Evolutionary conservation across 2,113 vertebrate species (phyloP), one percentile per base, ranked within the genome.

Genomic region (Cyanoliseus patagonus): DNA sequence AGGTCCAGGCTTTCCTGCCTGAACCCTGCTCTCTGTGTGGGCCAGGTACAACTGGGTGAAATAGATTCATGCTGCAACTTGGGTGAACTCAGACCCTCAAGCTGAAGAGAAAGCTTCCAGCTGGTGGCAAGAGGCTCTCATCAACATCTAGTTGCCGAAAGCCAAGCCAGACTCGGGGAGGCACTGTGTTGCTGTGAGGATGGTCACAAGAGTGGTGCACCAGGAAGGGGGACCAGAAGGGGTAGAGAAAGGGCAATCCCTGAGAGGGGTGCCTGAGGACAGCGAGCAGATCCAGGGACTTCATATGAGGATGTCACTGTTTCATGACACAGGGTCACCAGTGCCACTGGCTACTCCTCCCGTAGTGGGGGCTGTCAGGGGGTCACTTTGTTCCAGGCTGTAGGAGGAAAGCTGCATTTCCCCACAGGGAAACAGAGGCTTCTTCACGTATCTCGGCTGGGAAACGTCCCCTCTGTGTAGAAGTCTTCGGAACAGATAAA

Each of bases 11-110:
- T 85, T 52, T 13, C 23, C 17, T 24, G 7, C 22, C 20, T 0
- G 6, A 5, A 5, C 9, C 13, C 4, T 0, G 0, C 7, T 27
- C 35, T 7, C 15, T n/a, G 3, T 1, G 0, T 1, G 3, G 19
- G 7, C 31, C 57, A 9, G 44, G 2, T 59, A 27, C 19, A 27
- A 30, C 14, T 31, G 35, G 11, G 17, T 44, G 72, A 53, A 57
- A 76, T 20, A n/a, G 6, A 17, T 17, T 7, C 23, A 0, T 33
- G 47, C 28, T 87, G 59, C 17, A 51, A 0, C 17, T 1, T 77
- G 31, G 25, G 30, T 30, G 17, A 77, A 5, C 16, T 46, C 42
- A 59, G 49, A 42, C 14, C 7, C 33, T 37, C 4, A 31, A 16
- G 42, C 7, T 22, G 23, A 53, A 47, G 28, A 0, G 2, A 20